These are phyloP conservation scores for Parapristionchus giblindavisi DNA, from an alignment of 2,888 invertebrate species.

Conservation along the genomic window DNA sequence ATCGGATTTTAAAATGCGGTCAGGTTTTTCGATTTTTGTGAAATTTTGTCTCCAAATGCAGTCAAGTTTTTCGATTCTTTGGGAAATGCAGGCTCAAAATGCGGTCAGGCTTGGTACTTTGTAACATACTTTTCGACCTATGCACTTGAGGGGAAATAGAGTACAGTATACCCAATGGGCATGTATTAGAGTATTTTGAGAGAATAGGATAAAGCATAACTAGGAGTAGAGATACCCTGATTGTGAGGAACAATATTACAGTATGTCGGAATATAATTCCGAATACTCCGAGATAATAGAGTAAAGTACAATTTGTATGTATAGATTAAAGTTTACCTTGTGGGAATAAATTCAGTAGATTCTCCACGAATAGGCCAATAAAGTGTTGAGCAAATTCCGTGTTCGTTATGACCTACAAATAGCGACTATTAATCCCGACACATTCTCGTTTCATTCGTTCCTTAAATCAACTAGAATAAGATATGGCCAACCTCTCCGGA, in stretches of 20 bases:
- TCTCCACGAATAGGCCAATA: slow-evolving; percentile 44
- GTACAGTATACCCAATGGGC: neutral
- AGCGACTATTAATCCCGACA: neutral
- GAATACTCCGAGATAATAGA: no score
- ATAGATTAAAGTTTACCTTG: slow-evolving; percentile 32
- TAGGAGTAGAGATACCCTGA: neutral
- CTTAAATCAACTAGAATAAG: neutral
- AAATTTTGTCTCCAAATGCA: no score
- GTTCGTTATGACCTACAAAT: slow-evolving; percentile 44
- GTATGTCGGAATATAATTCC: no score
- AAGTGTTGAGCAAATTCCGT: slow-evolving; percentile 27
- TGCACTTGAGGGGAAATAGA: neutral
- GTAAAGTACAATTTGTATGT: neutral
- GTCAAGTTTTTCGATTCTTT: no score
- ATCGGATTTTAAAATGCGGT: no score
- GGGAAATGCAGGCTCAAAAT: no score
- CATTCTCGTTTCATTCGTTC: neutral
- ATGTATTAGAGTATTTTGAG: neutral
- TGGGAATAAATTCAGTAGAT: slow-evolving; percentile 47
- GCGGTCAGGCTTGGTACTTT: no score
- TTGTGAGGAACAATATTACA: no score
- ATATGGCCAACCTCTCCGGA: slow-evolving; percentile 74
- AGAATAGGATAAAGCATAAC: neutral
- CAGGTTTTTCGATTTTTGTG: no score
- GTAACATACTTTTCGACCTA: no score